Evolutionary conservation across 2,797 vertebrate species (phyloP).

Genomic region (Crenuchus spilurus): DNA sequence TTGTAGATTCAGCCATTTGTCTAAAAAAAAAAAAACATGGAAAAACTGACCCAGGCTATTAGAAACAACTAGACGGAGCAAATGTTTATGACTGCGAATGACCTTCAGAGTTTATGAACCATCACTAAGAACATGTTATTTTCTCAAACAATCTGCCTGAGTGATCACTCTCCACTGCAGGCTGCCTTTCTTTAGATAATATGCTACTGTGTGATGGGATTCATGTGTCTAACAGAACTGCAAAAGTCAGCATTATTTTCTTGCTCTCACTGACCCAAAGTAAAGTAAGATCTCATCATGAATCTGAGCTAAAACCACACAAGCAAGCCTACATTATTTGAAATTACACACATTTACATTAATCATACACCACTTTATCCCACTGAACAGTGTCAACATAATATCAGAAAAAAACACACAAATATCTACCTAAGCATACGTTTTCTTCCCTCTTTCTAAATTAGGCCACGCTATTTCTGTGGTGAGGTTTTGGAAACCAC

Average conservation of each 20-base stretch:
- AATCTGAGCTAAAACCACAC: background rate
- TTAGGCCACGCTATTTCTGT: conserved; percentile 59
- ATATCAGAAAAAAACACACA: conserved; percentile 39
- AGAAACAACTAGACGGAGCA: background rate
- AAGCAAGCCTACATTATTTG: background rate
- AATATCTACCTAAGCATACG: conserved; percentile 45
- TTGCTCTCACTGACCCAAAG: conserved; percentile 13
- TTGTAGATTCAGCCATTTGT: background rate
- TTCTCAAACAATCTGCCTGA: background rate
- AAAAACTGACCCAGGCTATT: background rate
- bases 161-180: background rate
- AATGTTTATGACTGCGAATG: background rate
- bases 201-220: background rate
- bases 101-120: conserved; percentile 7
- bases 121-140: conserved; percentile 1
- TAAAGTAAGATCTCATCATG: background rate
- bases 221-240: background rate
- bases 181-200: background rate
- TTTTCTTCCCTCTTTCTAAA: conserved; percentile 55
- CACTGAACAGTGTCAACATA: no score
- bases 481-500: conserved; percentile 61
- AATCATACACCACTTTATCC: no score
- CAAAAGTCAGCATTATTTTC: conserved; percentile 15
- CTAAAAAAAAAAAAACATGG: background rate
- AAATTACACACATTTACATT: no score